Evolutionary conservation across 92 coral and sea anemone genomes (phyloP), one percentile per base, ranked within the genome.

Genomic region (Siderastrea radians): DNA sequence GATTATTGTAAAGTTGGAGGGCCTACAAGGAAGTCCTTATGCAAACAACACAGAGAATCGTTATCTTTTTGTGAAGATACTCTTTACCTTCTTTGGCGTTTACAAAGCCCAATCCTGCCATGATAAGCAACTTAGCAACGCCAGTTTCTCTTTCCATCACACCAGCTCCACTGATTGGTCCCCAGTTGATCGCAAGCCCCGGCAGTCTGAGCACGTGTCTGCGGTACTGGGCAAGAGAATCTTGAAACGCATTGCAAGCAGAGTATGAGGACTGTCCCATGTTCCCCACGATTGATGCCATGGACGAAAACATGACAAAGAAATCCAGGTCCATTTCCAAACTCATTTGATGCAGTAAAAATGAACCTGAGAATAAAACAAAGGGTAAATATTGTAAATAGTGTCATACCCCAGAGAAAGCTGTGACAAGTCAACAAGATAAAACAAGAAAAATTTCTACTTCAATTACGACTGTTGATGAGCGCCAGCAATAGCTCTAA

Each of bases 101-200:
- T 12, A 93, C 77, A 68, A 95, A 69, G 16, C 89, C 85, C n/a
- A 88, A 79, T 19, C 98, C 98, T 58, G 87, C 81, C 5, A 71
- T 65, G 7, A 84, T 45, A 55, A 93, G 59, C 74, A 92, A 3
- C n/a, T 64, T 72, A 3, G 93, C 94, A 1, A 94, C 53, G 43
- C 80, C 88, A 26, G 58, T 53, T 63, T 91, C 69, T 74, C 96
- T 68, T 58, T 85, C 85, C 73, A 96, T 19, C 52, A 93, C 89
- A 67, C 96, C 96, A 12, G 98, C 94, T 44, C 98, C 98, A 68
- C 90, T 80, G 57, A 95, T 95, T 67, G 98, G 93, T 80, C 98
- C 98, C 98, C 98, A 95, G 89, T 91, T 90, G 49, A 96, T 93
- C 7, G 96, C 72, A 63, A 96, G 82, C 7, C 88, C 98, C 49